phyloP scores from a whole-genome alignment of 2,888 invertebrate species.

The Athripsodes cinereus region DNA sequence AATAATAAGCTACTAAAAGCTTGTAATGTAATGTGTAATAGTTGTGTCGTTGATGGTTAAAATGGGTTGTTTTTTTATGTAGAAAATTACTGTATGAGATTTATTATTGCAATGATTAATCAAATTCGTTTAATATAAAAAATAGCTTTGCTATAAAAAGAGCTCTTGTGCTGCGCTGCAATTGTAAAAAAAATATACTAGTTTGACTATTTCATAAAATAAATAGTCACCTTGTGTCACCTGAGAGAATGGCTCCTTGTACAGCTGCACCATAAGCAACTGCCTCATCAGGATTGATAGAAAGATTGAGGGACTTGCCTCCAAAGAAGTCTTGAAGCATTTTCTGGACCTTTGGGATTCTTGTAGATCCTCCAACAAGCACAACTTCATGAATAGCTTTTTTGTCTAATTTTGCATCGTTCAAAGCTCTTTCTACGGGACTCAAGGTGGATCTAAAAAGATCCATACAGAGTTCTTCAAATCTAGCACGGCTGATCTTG shows the following conservation, averaged over 20 bases:
- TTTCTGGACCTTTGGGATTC: slow-evolving; percentile 97
- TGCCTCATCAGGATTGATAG: slow-evolving; percentile 96
- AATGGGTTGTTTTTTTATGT: too few relatives aligned
- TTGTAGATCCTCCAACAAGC: slow-evolving; percentile 93
- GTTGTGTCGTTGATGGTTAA: too few relatives aligned
- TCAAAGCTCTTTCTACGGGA: slow-evolving; percentile 92
- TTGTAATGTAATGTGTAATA: too few relatives aligned
- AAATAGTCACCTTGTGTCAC: too few relatives aligned
- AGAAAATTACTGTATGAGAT: too few relatives aligned
- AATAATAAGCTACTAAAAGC: too few relatives aligned
- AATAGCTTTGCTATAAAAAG: too few relatives aligned
- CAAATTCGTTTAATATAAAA: too few relatives aligned
- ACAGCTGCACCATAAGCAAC: slow-evolving; percentile 96
- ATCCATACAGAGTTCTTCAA: slow-evolving; percentile 95
- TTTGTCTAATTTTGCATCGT: slow-evolving; percentile 97
- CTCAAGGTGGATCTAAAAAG: slow-evolving; percentile 94
- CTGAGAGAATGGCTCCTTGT: slow-evolving; percentile 91
- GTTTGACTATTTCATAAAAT: too few relatives aligned
- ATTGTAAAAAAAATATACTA: too few relatives aligned
- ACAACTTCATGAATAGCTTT: slow-evolving; percentile 85
- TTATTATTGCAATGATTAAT: too few relatives aligned
- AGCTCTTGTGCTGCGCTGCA: too few relatives aligned
- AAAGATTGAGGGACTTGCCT: slow-evolving; percentile 93
- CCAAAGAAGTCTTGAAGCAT: slow-evolving; percentile 94
- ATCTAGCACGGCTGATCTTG: slow-evolving; percentile 89